Base-by-base conservation (phyloP, 1,140 invertebrate genomes). In the Drosophila trapezifrons region DNA sequence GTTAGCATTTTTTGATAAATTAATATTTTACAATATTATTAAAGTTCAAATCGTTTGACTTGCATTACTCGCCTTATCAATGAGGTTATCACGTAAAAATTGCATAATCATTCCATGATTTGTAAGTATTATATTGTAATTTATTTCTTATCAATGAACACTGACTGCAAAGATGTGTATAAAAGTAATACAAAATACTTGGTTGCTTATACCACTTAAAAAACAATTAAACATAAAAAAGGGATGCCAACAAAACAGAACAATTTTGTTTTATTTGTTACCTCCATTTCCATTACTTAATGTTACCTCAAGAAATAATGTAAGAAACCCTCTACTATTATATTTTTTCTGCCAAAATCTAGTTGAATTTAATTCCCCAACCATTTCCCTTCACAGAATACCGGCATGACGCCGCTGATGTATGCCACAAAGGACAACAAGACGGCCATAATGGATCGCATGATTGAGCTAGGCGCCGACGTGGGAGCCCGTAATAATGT, bases 331-430 rank as follows among this genome's bases (percentile, higher is more conserved):
- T 15, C 0, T 2, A 15, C 7, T 15, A 6, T 20, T 7, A 2
- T 7, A 17, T 51, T 4, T 29, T 3, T 25, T 12, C 1, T 2
- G 5, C 2, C 7, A 54, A 59, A 4, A n/a, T 15, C 13, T 13
- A n/a, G 0, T 18, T 27, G 9, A 59, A n/a, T 32, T 12, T 29
- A 52, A 43, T 12, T 20, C n/a, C 12, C 12, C 54, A 8, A 29
- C 18, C 13, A 37, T 17, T 38, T 66, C 32, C 8, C 20, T 8
- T 93, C 94, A 67, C 93, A 98, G 97, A 94, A 95, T 35, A 98
- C 95, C 38, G 97, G 97, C 45, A 97, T 98, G 95, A 98, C 97
- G 52, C 97, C 98, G 4, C 93, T 99, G 70, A 99, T 99, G 97
- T 96, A 96, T 86, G 97, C 97, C 1, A 97, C 98, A 0, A 97